These are phyloP conservation scores for Kryptolebias ocellatus DNA, from an alignment of 2,797 vertebrate genomes.

Conservation along the genomic window DNA sequence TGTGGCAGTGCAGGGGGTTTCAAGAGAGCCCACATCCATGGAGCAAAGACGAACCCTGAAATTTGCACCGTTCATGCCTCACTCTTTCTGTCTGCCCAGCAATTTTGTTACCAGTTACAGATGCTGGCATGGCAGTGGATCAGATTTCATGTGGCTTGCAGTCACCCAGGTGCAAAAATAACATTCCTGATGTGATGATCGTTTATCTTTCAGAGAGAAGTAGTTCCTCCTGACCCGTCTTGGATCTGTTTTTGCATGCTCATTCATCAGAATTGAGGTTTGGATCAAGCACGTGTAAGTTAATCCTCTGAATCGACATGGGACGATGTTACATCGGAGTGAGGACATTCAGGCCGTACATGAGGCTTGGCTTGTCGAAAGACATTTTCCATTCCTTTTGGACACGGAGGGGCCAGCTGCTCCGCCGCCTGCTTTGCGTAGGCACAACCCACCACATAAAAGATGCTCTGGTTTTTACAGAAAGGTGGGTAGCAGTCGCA, in stretches of 20 bases:
- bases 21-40: constrained; percentile 39
- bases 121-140: constrained; percentile 43
- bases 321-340: constrained; percentile 23
- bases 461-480: constrained; percentile 34
- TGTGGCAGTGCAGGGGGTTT: constrained; percentile 58
- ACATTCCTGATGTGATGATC: constrained; percentile 29
- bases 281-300: constrained; percentile 4
- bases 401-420: constrained; percentile 41
- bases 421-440: constrained; percentile 32
- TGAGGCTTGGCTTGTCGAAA: constrained; percentile 49
- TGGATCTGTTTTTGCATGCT: constrained; percentile 30
- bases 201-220: constrained; percentile 16
- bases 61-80: constrained; percentile 56
- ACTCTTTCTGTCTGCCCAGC: constrained; percentile 57
- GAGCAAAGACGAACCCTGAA: constrained; percentile 57
- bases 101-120: constrained; percentile 57
- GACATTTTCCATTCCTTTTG: constrained; percentile 48
- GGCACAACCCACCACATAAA: constrained; percentile 50
- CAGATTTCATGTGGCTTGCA: constrained; percentile 35
- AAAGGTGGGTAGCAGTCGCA: constrained; percentile 44
- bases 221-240: constrained; percentile 1
- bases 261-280: constrained; percentile 43
- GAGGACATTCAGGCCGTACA: constrained; percentile 20
- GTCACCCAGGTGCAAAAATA: constrained; percentile 5
- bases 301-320: constrained; percentile 27